Conservation (phyloP, 2,797 vertebrate genomes). For the Sebastes umbrosus region DNA sequence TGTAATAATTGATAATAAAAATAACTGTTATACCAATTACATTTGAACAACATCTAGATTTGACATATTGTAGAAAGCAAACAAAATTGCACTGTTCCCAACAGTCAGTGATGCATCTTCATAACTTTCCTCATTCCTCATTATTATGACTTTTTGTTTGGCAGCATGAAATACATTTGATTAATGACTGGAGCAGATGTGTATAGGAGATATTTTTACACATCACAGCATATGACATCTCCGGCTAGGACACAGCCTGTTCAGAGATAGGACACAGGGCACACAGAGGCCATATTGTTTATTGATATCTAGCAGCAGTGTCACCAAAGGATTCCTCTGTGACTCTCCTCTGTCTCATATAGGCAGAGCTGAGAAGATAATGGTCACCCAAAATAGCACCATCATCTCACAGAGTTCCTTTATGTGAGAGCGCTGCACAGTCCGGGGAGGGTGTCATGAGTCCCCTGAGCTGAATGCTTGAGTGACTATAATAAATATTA, state of each 20-base stretch:
- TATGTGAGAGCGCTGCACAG: conserved; percentile 42
- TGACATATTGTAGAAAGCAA: neutral
- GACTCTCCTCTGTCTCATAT: conserved; percentile 55
- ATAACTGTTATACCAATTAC: neutral
- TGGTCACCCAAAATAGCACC: conserved; percentile 67
- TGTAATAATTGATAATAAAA: neutral
- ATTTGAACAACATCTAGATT: neutral
- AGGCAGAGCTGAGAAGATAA: conserved; percentile 63
- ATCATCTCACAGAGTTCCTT: conserved; percentile 61
- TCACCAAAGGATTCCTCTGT: conserved; percentile 57
- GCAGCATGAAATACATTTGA: neutral
- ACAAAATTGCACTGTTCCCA: neutral
- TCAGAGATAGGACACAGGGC: conserved; percentile 17
- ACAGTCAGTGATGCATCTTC: neutral
- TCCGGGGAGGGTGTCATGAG: conserved; percentile 28
- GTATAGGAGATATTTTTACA: conserved; percentile 12
- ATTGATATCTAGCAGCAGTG: conserved; percentile 40
- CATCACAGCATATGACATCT: conserved; percentile 1
- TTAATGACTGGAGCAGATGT: neutral
- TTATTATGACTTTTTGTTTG: neutral
- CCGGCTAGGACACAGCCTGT: conserved; percentile 15
- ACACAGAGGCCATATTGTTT: conserved; percentile 70
- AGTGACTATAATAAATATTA: conserved; percentile 72
- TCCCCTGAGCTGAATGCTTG: conserved; percentile 48
- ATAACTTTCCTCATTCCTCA: neutral